Evolutionary conservation across 2,113 vertebrate species (phyloP).

Genomic region (Cisticola juncidis): DNA sequence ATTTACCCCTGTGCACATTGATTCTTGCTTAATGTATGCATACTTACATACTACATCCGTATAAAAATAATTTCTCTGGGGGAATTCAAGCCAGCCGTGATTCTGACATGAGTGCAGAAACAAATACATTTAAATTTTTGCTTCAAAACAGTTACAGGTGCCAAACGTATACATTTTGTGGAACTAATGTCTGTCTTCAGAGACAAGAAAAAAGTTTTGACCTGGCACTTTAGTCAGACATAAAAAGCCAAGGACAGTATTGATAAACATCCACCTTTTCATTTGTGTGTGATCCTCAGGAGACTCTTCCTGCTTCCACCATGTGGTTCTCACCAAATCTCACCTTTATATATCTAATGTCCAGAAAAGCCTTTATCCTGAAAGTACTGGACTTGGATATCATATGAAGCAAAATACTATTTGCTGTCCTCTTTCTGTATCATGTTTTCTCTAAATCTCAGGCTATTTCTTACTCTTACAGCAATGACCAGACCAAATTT

Average conservation of each 20-base stretch:
- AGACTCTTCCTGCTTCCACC: neutral
- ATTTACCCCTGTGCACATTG: neutral
- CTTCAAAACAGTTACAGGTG: neutral
- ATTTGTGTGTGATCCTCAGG: neutral
- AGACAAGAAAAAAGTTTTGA: neutral
- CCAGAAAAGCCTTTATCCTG: neutral
- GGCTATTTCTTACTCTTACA: neutral
- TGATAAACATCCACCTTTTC: neutral
- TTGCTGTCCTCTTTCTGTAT: neutral
- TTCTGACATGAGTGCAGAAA: neutral
- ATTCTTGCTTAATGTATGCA: neutral
- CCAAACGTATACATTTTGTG: neutral
- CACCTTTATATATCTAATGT: neutral
- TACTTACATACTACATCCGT: neutral
- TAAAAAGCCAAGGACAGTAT: neutral
- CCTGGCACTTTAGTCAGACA: neutral
- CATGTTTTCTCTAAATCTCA: neutral
- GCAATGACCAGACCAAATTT: neutral
- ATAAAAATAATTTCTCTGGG: neutral
- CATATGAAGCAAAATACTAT: neutral
- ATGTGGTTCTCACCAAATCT: neutral
- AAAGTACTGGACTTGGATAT: neutral
- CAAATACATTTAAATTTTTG: neutral
- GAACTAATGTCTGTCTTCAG: neutral
- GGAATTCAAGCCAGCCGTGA: neutral